Evolutionary conservation across 2,113 vertebrate species (phyloP), one percentile per base, ranked within the genome.

Genomic region (Misgurnus mizolepis): DNA sequence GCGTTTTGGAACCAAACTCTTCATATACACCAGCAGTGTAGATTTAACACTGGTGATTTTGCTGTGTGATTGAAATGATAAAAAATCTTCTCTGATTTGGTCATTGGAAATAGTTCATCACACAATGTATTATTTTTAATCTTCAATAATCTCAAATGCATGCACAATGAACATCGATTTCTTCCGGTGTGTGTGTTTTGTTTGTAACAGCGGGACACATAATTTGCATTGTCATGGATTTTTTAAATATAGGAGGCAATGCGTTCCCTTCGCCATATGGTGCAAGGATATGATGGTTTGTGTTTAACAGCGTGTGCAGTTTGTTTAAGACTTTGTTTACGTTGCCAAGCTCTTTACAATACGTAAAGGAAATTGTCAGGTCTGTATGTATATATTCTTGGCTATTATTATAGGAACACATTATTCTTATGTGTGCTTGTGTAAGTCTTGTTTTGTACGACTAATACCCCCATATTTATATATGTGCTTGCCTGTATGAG

Each of bases 221-320:
- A n/a, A 50, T 67, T 5, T 73, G 39, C 55, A 73, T 75, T 43
- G 49, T 62, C 50, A 61, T 79, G 8, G 15, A 39, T 79, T n/a
- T 50, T 47, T 62, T 1, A 49, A 7, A 22, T 71, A 49, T 18
- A 62, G 7, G 17, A 47, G 58, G 22, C 34, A 69, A n/a, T 79
- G 45, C 74, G 60, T 43, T 22, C 18, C 18, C 43, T 49, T 61
- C 50, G 41, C 50, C 68, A 65, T 53, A 72, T 80, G 66, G 55
- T 45, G 40, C 41, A 69, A 55, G 12, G 39, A 39, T 41, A 12
- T 72, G 53, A 22, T 45, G 62, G 10, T 55, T 18, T 67, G 14
- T 58, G 71, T 15, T 14, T 60, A 61, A 67, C 7, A 12, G n/a
- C 34, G n/a, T 47, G 70, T 41, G 7, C 17, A 5, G 5, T 71